Evolutionary conservation across 2,888 invertebrate genomes (phyloP).

Genomic region (Hofmannophila pseudospretella): DNA sequence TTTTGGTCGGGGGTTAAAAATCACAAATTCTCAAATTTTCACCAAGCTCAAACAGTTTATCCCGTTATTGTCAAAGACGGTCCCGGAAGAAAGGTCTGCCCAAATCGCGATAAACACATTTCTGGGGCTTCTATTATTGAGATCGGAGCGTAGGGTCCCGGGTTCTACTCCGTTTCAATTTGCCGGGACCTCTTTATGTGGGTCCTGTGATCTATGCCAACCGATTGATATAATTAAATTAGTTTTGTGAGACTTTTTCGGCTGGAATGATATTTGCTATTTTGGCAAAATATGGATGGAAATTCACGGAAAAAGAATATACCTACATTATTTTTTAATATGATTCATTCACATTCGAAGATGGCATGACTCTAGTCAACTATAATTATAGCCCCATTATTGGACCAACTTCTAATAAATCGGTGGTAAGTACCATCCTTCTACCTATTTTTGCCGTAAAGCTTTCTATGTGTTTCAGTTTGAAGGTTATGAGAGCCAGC

Average conservation of each 20-base stretch:
- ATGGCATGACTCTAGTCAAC: too few relatives aligned
- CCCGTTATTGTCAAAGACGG: background rate
- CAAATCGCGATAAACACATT: constrained; percentile 11
- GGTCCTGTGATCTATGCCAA: constrained; percentile 6
- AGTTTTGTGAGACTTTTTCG: constrained; percentile 8
- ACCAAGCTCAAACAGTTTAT: too few relatives aligned
- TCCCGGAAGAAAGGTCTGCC: constrained; percentile 2
- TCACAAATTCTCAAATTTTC: background rate
- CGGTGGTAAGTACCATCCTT: too few relatives aligned
- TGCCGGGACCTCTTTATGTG: constrained; percentile 11
- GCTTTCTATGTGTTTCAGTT: too few relatives aligned
- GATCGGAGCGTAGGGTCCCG: constrained; percentile 3
- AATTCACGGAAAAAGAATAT: too few relatives aligned
- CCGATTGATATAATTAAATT: constrained; percentile 14
- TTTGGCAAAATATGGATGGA: constrained; percentile 1
- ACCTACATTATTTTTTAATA: too few relatives aligned
- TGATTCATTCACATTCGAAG: too few relatives aligned
- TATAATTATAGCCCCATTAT: too few relatives aligned
- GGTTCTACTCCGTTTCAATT: constrained; percentile 16
- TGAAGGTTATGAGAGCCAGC: too few relatives aligned
- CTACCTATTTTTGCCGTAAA: too few relatives aligned
- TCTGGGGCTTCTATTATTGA: constrained; percentile 7
- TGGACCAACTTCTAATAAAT: too few relatives aligned
- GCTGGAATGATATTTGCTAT: constrained; percentile 2
- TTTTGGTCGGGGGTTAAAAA: too few relatives aligned